Conservation (phyloP, 2,113 vertebrate species). For the Myotis davidii region DNA sequence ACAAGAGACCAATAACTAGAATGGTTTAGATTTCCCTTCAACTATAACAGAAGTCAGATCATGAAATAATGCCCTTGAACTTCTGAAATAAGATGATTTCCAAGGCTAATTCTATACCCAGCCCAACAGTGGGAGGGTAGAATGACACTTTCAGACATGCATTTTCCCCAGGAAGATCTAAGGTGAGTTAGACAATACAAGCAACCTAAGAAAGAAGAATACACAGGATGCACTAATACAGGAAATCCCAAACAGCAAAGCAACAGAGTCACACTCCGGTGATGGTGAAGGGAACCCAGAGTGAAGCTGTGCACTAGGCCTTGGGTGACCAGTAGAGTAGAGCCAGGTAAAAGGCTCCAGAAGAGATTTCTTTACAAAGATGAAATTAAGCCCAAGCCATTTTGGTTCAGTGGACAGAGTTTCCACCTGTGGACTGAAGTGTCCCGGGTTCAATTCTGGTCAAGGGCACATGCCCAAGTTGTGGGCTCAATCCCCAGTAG, state of each 20-base stretch:
- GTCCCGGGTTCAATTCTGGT: too few relatives aligned
- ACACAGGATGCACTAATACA: background rate
- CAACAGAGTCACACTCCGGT: background rate
- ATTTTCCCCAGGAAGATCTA: background rate
- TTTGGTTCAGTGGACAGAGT: too few relatives aligned
- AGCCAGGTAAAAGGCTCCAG: background rate
- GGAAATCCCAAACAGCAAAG: background rate
- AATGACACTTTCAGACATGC: background rate
- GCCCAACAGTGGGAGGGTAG: background rate
- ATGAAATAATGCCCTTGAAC: background rate
- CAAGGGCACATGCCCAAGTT: too few relatives aligned
- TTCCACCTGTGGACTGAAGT: too few relatives aligned
- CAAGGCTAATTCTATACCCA: background rate
- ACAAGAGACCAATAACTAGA: background rate
- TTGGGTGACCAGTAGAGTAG: background rate
- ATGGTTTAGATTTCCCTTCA: background rate
- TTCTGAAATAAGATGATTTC: background rate
- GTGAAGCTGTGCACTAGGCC: background rate
- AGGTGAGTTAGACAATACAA: background rate
- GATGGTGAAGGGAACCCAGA: background rate
- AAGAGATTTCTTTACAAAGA: background rate
- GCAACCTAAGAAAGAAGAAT: background rate
- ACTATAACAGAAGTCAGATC: background rate
- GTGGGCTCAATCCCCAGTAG: too few relatives aligned
- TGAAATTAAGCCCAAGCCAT: background rate